Base-by-base conservation (phyloP, 2,888 invertebrate species). In the Acleris cristana region DNA sequence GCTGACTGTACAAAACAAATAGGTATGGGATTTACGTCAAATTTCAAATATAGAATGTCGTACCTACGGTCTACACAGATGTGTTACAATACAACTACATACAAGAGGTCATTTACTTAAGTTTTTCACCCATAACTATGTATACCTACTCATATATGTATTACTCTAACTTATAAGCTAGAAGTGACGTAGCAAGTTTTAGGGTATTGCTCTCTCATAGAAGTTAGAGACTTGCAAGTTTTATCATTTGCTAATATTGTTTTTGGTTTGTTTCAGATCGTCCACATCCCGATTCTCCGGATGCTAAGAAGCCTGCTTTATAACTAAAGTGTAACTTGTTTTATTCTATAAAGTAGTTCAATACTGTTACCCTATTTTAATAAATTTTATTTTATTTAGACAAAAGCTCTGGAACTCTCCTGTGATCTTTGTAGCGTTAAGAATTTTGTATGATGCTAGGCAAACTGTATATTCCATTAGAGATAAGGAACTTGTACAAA, bases 291-390 rank as follows among this genome's bases (percentile, higher is more conserved):
- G 92, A 92, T 76, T 92, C 92, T 64, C 92, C 92, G 79, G 90
- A 90, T 81, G 88, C 90, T 80, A 92, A 92, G 87, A 92, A 92
- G 81, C 91, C 92, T 76, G 87, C 92, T 76, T 91, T 92, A 92
- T 92, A 91, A 88, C 85, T 81, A 73, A 81, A 84, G 79, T 71
- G 71, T 77, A 73, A 75, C 79, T 80, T 77, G 78, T 75, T 74
- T 76, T 74, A 75, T 76, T 74, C 77, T 76, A 73, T 77, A 72
- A 61, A 74, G 73, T 83, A 84, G 77, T 79, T 81, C 76, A 82
- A 81, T 85, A 83, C 78, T 80, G 89, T 89, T 89, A 89, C 90
- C 89, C 78, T 81, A 76, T 81, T 73, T 74, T 78, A 77, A 80
- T 79, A 78, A 77, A 79, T 77, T 79, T 80, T 82, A 79, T 80